Evolutionary conservation across 2,113 vertebrate species (phyloP).

Genomic region (Gnathonemus longibarbis): DNA sequence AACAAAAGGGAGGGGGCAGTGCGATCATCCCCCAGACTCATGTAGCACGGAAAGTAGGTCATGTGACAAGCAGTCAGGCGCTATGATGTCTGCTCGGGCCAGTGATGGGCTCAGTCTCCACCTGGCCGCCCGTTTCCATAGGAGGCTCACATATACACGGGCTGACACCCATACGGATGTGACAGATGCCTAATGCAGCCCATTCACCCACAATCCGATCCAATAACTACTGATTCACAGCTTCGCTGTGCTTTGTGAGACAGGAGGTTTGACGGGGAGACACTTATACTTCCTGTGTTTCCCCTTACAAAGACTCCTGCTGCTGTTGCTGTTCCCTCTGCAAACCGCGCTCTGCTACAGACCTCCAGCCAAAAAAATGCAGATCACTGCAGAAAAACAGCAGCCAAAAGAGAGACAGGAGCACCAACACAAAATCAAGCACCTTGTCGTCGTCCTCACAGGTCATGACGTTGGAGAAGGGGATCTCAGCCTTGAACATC

Average conservation of each 20-base stretch:
- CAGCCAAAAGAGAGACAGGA: not conserved
- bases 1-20: not conserved
- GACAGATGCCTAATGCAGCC: not conserved
- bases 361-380: not conserved
- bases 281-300: not conserved
- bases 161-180: not conserved
- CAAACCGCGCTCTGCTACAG: not conserved
- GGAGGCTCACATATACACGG: not conserved
- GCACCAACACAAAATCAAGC: not conserved
- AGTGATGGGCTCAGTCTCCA: not conserved
- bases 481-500: slow-evolving; percentile 85
- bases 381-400: not conserved
- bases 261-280: not conserved
- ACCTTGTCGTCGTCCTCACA: slow-evolving; percentile 86
- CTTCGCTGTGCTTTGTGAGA: not conserved
- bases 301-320: not conserved
- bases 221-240: not conserved
- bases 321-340: not conserved
- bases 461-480: slow-evolving; percentile 82
- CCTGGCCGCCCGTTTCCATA: not conserved
- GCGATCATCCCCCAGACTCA: not conserved
- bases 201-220: not conserved
- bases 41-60: not conserved
- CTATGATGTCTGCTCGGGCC: not conserved
- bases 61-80: not conserved